phyloP scores from a whole-genome alignment of 1,140 invertebrate genomes.

The Contarinia nasturtii region DNA sequence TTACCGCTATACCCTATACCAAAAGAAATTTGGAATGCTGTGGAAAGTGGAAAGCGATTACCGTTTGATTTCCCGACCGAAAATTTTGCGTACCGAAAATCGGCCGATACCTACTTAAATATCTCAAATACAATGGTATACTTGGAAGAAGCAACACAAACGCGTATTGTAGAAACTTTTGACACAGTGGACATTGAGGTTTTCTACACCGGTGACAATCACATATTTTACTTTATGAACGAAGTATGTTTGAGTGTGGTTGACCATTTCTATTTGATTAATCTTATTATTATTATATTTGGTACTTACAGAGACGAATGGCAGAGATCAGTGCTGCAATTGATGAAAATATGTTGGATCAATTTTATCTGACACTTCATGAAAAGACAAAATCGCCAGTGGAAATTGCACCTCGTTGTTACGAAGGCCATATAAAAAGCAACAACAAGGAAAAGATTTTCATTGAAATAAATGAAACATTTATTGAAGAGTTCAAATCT shows the following conservation, averaged over 20 bases:
- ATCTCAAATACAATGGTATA: constrained; percentile 16
- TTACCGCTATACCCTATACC: too few relatives aligned
- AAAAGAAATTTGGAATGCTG: too few relatives aligned
- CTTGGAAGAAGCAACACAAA: background rate
- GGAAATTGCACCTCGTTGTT: too few relatives aligned
- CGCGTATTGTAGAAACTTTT: background rate
- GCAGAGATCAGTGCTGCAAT: background rate
- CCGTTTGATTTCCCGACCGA: too few relatives aligned
- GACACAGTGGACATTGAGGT: background rate
- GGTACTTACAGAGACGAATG: background rate
- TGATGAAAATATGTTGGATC: background rate
- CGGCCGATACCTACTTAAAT: background rate
- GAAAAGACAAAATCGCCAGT: too few relatives aligned
- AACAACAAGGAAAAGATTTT: background rate
- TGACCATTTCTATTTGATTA: background rate
- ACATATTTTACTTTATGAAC: background rate
- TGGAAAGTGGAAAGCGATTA: too few relatives aligned
- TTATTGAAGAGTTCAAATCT: background rate
- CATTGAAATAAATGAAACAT: background rate
- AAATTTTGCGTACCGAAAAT: too few relatives aligned
- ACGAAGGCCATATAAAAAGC: background rate
- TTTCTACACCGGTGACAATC: background rate
- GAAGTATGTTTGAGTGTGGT: too few relatives aligned
- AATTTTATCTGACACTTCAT: background rate
- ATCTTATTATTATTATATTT: background rate